phyloP scores from a whole-genome alignment of 2,797 vertebrate genomes.

The Sparus aurata region DNA sequence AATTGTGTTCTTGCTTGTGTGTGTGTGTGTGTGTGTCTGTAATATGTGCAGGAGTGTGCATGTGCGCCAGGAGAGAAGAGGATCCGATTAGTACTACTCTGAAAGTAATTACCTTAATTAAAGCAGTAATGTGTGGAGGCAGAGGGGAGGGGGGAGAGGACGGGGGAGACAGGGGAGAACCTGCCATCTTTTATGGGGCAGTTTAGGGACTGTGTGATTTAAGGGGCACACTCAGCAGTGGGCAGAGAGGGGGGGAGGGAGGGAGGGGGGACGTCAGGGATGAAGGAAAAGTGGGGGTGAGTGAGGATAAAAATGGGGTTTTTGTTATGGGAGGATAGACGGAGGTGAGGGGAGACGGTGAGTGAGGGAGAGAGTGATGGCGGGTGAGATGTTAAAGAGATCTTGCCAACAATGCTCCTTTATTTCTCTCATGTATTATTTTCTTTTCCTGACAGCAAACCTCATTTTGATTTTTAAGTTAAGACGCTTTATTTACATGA shows the following conservation, averaged over 20 bases:
- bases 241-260: slow-evolving; percentile 30
- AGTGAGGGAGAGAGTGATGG: slow-evolving; percentile 15
- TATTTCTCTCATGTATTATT: not conserved
- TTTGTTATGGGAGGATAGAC: slow-evolving; percentile 48
- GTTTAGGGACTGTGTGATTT: slow-evolving; percentile 87
- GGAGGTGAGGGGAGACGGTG: slow-evolving; percentile 21
- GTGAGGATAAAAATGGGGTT: slow-evolving; percentile 44
- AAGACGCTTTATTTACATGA: too few species aligned
- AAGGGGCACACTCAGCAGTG: slow-evolving; percentile 74
- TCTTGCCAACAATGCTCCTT: slow-evolving; percentile 13
- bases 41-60: slow-evolving; percentile 22
- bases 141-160: slow-evolving; percentile 57
- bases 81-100: slow-evolving; percentile 89
- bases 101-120: slow-evolving; percentile 92
- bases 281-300: slow-evolving; percentile 47
- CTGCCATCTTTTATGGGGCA: slow-evolving; percentile 85
- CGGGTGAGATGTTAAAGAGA: slow-evolving; percentile 5
- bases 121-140: slow-evolving; percentile 87
- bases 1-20: slow-evolving; percentile 37
- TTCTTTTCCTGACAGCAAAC: not conserved
- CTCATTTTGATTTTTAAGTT: not conserved
- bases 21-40: slow-evolving; percentile 11
- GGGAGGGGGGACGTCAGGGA: slow-evolving; percentile 32
- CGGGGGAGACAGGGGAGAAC: slow-evolving; percentile 68
- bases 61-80: slow-evolving; percentile 76